Evolutionary conservation across 1,140 invertebrate species (phyloP), one percentile per base, ranked within the genome.

Genomic region (Drosophila lowei): DNA sequence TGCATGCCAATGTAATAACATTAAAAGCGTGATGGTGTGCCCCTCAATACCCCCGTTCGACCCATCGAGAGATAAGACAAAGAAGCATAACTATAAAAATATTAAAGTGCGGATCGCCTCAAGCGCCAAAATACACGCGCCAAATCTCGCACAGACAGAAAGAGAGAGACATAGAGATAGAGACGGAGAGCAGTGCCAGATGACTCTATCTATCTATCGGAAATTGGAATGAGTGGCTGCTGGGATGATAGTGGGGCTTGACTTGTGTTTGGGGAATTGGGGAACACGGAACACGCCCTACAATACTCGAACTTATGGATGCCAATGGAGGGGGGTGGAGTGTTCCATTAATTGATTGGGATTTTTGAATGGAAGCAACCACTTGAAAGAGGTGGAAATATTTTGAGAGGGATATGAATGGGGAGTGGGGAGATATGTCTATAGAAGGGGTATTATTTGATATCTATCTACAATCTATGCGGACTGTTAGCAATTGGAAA

Each of bases 51-150:
- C 18, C 44, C 48, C 54, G 28, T 30, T 30, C 28, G 47, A 46
- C 53, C 67, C 8, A 6, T 7, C 56, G 30, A 3, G 47, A 54
- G 77, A 80, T 80, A 80, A 80, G 79, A 73, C 62, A 78, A 75
- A 64, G 60, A 57, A 71, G 55, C 60, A 79, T 66, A 74, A 60
- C 60, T 76, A 72, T 60, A 44, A 48, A 38, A 44, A 47, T 38
- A 68, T 48, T 68, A 57, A 44, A 58, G 15, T 23, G 34, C 34
- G 11, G 66, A 72, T 67, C 72, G 62, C 60, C 65, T 25, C 58
- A 42, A 74, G 79, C 73, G 62, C 49, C 60, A 62, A 78, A 66
- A 57, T 47, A 63, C 55, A 50, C 54, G 60, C 61, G 61, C 61
- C 70, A 73, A 73, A 73, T 59, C 49, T 38, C 4, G 34, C 34